Evolutionary conservation across 2,113 vertebrate genomes (phyloP).

Genomic region (Perccottus glenii): DNA sequence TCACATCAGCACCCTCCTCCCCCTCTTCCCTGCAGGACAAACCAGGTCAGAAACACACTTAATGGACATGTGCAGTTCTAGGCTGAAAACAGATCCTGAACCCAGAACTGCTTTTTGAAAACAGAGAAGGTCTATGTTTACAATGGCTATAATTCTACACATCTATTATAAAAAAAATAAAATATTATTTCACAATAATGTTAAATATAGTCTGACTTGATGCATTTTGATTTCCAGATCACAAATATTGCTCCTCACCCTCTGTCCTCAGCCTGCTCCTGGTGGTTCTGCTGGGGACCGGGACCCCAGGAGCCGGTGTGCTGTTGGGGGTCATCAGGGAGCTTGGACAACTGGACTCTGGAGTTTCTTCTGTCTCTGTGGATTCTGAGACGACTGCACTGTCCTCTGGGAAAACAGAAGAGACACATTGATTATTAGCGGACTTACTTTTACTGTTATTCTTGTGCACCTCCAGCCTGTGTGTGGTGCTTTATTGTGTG

Average conservation of each 20-base stretch:
- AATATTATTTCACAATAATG: no score
- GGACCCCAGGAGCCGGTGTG: conserved; percentile 73
- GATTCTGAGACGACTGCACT: conserved; percentile 38
- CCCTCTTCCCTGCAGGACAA: conserved; percentile 82
- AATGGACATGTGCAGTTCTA: no score
- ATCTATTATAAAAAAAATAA: no score
- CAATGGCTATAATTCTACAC: no score
- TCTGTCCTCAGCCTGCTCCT: conserved; percentile 78
- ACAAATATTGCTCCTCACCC: conserved; percentile 78
- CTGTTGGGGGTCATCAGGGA: conserved; percentile 78
- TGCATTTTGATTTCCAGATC: no score
- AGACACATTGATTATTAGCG: background rate
- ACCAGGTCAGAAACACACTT: conserved; percentile 9
- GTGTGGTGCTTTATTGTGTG: no score
- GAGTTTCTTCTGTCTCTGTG: conserved; percentile 40
- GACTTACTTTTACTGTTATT: no score
- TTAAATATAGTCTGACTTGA: no score
- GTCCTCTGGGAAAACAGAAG: conserved; percentile 49
- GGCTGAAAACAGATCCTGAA: no score
- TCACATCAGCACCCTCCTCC: conserved; percentile 80
- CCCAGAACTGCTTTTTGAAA: no score
- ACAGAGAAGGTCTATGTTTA: no score
- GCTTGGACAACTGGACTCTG: conserved; percentile 49
- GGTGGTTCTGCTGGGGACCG: conserved; percentile 83
- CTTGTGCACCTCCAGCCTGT: no score